Percentiles rank a stretch among this genome's conserved stretches.
Conservation (phyloP, 2,113 vertebrate genomes). For the Protobothrops flavoviridis region DNA sequence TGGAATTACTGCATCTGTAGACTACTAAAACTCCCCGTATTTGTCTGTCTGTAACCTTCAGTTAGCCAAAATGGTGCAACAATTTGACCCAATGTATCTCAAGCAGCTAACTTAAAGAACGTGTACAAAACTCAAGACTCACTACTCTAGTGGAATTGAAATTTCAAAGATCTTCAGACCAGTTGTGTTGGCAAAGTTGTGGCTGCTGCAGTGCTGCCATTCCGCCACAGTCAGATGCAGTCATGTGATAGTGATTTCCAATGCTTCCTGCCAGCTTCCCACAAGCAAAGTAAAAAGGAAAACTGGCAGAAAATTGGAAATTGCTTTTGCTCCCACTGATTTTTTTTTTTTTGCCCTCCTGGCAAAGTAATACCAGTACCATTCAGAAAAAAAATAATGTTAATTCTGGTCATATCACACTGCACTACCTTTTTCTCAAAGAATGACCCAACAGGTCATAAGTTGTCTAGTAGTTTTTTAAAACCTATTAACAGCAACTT, state of each 20-base stretch:
- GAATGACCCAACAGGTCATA: background rate
- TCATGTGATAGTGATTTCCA: background rate
- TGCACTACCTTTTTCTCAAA: background rate
- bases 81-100: background rate
- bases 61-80: background rate
- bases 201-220: background rate
- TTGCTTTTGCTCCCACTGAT: background rate
- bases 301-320: background rate
- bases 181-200: background rate
- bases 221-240: background rate
- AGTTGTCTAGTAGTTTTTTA: conserved; percentile 21
- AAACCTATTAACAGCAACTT: conserved; percentile 39
- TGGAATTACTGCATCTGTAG: conserved; percentile 43
- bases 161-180: background rate
- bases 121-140: background rate
- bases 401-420: background rate
- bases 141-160: background rate
- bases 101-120: background rate
- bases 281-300: background rate
- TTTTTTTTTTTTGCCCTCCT: background rate
- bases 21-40: background rate
- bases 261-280: background rate
- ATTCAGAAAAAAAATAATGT: background rate
- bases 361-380: background rate
- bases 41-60: background rate